A percentile compares a stretch with the other conserved stretches of the same genome.
Evolutionary conservation across 35 echinoderm and acorn worm species (phyloP).

Genomic region (Heliocidaris erythrogramma): DNA sequence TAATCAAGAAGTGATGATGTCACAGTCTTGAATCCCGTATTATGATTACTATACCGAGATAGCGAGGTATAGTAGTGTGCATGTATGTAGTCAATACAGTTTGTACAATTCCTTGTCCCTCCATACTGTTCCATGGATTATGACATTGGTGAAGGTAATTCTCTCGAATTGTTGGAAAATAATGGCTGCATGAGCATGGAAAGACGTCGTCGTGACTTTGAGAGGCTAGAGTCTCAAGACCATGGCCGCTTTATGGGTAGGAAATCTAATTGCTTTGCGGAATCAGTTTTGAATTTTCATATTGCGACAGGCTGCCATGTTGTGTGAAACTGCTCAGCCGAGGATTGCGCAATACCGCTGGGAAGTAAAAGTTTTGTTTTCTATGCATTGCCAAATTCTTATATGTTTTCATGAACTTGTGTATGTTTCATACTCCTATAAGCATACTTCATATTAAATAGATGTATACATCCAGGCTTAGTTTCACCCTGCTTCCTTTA

Average conservation of each 20-base stretch:
- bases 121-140: not conserved
- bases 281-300: constrained; percentile 19
- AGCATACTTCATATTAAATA: not conserved
- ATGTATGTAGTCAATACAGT: not conserved
- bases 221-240: not conserved
- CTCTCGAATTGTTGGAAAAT: not conserved
- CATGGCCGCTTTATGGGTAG: not conserved
- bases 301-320: not conserved
- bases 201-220: not conserved
- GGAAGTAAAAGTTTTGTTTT: not conserved
- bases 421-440: not conserved
- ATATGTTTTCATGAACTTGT: not conserved
- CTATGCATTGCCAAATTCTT: not conserved
- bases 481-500: not conserved
- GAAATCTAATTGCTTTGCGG: not conserved
- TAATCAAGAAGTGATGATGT: not conserved
- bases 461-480: not conserved
- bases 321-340: not conserved
- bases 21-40: not conserved
- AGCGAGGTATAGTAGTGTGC: no score
- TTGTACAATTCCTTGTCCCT: not conserved
- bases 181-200: not conserved
- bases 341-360: not conserved
- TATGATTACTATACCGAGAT: not conserved
- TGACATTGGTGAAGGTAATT: not conserved